Percentiles rank a stretch among this genome's conserved stretches.
phyloP scores from a whole-genome alignment of 2,888 invertebrate genomes.

The Acanthococcus lagerstroemiae region DNA sequence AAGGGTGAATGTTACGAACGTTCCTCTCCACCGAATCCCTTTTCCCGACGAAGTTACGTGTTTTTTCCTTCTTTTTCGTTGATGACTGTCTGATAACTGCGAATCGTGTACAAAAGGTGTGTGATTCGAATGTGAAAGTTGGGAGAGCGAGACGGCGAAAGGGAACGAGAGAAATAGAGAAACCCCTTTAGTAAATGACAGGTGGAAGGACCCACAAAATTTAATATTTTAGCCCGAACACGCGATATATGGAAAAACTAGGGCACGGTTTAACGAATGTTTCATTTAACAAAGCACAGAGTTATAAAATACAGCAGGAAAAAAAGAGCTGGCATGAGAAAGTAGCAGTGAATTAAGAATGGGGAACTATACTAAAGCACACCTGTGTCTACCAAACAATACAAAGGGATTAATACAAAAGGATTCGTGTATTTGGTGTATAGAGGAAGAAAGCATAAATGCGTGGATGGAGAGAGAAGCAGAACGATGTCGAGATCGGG shows the following conservation, averaged over 20 bases:
- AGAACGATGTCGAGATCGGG: no score
- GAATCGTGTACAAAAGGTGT: no score
- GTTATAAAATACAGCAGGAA: not conserved
- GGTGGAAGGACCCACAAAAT: not conserved
- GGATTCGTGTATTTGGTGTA: constrained; percentile 9
- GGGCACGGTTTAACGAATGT: constrained; percentile 13
- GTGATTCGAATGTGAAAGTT: no score
- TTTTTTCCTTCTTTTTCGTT: no score
- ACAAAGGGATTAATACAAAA: constrained; percentile 18
- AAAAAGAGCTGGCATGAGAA: constrained; percentile 8
- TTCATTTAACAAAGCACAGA: constrained; percentile 20
- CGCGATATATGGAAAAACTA: constrained; percentile 7
- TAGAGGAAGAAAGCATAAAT: not conserved
- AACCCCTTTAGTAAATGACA: not conserved
- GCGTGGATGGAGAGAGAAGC: constrained; percentile 1
- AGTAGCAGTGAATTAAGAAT: constrained; percentile 19
- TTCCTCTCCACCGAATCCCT: no score
- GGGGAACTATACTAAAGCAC: constrained; percentile 17
- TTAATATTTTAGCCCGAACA: not conserved
- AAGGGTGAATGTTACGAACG: not conserved
- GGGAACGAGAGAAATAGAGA: not conserved
- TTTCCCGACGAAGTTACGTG: no score
- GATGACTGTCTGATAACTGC: no score
- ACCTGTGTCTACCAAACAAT: constrained; percentile 16
- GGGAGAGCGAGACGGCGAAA: no score